Conservation (phyloP, 1,140 invertebrate genomes). For the Hycleus cichorii region DNA sequence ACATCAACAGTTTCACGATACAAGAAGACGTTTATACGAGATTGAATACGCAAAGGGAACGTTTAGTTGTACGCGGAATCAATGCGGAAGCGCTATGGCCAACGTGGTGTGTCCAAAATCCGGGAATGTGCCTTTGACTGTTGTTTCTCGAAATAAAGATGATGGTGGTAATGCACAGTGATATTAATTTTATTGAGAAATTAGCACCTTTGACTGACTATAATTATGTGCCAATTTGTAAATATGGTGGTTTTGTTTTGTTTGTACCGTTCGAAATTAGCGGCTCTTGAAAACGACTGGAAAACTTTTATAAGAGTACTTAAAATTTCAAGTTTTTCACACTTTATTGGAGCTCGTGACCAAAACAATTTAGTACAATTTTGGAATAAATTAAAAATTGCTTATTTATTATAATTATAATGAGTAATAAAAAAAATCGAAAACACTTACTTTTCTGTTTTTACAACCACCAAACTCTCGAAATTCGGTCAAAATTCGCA, state of each 20-base stretch:
- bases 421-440: too few species aligned
- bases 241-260: slow-evolving; percentile 5
- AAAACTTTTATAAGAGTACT: not conserved
- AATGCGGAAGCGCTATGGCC: slow-evolving; percentile 65
- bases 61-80: slow-evolving; percentile 54
- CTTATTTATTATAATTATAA: too few species aligned
- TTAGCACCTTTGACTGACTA: slow-evolving; percentile 3
- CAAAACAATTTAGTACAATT: too few species aligned
- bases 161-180: slow-evolving; percentile 21
- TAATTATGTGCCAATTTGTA: slow-evolving; percentile 5
- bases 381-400: too few species aligned
- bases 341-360: too few species aligned
- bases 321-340: too few species aligned
- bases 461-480: too few species aligned
- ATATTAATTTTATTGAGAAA: slow-evolving; percentile 26
- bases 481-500: too few species aligned
- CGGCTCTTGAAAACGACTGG: not conserved
- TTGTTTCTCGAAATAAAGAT: not conserved
- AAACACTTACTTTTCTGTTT: too few species aligned
- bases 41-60: slow-evolving; percentile 55
- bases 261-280: not conserved
- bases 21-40: slow-evolving; percentile 56
- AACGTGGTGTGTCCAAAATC: slow-evolving; percentile 66
- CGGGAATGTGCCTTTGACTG: slow-evolving; percentile 56
- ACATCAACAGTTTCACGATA: slow-evolving; percentile 25